phyloP scores from a whole-genome alignment of 2,797 vertebrate species.

The Cynodonichthys magdalenae region DNA sequence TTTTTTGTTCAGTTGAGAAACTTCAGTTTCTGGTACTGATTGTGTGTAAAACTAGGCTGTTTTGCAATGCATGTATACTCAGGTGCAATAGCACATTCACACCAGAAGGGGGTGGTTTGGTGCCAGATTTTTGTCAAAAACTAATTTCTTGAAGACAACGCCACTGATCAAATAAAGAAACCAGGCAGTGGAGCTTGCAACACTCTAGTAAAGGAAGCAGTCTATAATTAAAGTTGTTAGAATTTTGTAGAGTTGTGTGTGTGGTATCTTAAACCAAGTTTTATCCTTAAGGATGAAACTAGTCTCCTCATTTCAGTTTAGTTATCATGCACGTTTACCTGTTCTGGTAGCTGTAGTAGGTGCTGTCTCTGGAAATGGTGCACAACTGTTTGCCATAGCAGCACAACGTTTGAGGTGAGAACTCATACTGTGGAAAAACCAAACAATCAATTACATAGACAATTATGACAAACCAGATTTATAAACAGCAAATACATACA shows the following conservation, averaged over 20 bases:
- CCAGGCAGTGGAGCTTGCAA: constrained; percentile 8
- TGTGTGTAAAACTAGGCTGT: constrained; percentile 20
- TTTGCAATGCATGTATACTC: neutral
- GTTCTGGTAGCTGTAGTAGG: constrained; percentile 99
- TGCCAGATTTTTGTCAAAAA: constrained; percentile 30
- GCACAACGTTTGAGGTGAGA: constrained; percentile 97
- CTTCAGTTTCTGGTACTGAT: constrained; percentile 5
- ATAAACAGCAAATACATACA: neutral
- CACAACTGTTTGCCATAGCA: constrained; percentile 98
- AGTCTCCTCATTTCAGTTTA: neutral
- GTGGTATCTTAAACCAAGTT: neutral
- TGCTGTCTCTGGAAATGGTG: constrained; percentile 97
- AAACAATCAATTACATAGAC: constrained; percentile 39
- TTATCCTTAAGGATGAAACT: neutral
- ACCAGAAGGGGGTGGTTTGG: constrained; percentile 86
- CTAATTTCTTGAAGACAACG: constrained; percentile 1
- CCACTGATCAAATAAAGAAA: constrained; percentile 12
- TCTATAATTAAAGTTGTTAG: constrained; percentile 1
- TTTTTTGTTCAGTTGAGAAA: constrained; percentile 2
- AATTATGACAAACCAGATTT: neutral
- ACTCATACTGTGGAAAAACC: constrained; percentile 89
- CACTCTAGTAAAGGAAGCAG: constrained; percentile 4
- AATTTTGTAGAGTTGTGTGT: neutral
- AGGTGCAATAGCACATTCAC: constrained; percentile 52
- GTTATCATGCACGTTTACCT: constrained; percentile 82